Conservation (phyloP, 1,140 invertebrate genomes). For the Drosophila nebulosa region DNA sequence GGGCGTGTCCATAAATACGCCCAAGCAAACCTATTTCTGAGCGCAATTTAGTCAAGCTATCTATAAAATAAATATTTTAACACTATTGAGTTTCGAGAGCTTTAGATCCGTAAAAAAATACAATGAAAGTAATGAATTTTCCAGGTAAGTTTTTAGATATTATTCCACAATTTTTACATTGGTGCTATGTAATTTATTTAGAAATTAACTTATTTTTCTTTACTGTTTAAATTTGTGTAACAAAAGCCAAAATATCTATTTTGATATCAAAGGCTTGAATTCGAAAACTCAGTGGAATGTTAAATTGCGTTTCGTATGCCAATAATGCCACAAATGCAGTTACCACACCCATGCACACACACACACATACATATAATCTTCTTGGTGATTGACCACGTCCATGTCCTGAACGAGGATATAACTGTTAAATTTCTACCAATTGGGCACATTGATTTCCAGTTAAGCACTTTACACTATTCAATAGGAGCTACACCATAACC, state of each 20-base stretch:
- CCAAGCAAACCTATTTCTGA: background rate
- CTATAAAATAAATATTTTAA: background rate
- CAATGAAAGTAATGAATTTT: too few species aligned
- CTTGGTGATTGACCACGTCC: constrained; percentile 28
- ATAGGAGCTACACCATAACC: background rate
- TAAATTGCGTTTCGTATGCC: constrained; percentile 35
- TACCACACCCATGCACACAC: background rate
- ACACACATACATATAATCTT: constrained; percentile 18
- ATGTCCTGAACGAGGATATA: constrained; percentile 24
- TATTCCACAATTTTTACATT: too few species aligned
- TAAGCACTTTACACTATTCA: constrained; percentile 29
- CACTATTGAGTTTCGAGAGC: background rate
- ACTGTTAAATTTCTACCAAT: constrained; percentile 60
- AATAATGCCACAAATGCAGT: constrained; percentile 12
- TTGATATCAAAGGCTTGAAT: background rate
- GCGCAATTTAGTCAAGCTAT: background rate
- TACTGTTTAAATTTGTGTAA: too few species aligned
- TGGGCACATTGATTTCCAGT: constrained; percentile 33
- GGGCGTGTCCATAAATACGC: constrained; percentile 31
- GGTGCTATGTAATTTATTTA: too few species aligned
- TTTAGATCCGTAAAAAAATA: too few species aligned
- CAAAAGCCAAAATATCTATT: too few species aligned
- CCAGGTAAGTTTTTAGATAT: too few species aligned
- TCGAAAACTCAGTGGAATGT: constrained; percentile 17
- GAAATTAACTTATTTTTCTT: too few species aligned